Conservation (phyloP, 2,113 vertebrate genomes). For the Tympanuchus pallidicinctus region DNA sequence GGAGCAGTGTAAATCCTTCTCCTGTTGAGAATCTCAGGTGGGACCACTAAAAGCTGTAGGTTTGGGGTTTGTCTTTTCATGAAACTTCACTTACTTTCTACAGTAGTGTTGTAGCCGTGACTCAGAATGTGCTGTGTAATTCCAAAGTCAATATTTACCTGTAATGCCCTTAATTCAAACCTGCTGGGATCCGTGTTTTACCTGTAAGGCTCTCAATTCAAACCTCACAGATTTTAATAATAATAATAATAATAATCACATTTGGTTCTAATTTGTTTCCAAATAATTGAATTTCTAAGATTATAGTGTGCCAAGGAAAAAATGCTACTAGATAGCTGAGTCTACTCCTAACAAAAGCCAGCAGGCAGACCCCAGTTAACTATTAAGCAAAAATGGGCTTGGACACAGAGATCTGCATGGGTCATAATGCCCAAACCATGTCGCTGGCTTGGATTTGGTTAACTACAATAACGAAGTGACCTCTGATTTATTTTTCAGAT, state of each 20-base stretch:
- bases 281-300: not conserved
- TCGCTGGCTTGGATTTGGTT: not conserved
- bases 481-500: not conserved
- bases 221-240: not conserved
- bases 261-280: not conserved
- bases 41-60: not conserved
- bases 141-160: conserved; percentile 26
- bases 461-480: not conserved
- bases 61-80: not conserved
- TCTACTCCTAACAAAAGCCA: not conserved
- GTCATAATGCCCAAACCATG: not conserved
- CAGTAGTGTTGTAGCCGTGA: not conserved
- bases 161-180: not conserved
- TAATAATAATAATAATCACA: too few species aligned
- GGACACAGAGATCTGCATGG: not conserved
- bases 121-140: not conserved
- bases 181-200: not conserved
- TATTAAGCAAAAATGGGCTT: not conserved
- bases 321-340: not conserved
- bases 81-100: not conserved
- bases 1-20: not conserved
- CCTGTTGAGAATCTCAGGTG: not conserved
- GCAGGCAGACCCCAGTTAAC: not conserved
- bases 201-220: not conserved
- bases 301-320: not conserved